These are phyloP conservation scores for Drosophila dives DNA, from an alignment of 2,888 invertebrate species.

Conservation along the genomic window DNA sequence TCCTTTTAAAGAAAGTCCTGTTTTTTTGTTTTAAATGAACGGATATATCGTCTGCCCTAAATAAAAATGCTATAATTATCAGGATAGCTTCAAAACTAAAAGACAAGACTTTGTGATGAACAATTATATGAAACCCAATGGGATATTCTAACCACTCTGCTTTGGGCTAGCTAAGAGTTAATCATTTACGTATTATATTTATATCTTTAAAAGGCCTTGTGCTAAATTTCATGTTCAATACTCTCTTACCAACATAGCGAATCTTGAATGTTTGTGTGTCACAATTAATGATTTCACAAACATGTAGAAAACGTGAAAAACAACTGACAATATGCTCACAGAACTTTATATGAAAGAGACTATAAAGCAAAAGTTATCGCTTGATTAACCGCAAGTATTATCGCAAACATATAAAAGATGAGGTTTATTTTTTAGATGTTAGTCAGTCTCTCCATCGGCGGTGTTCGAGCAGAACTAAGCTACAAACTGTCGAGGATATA, in stretches of 20 bases:
- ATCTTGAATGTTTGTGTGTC: background rate
- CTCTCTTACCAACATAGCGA: conserved; percentile 2
- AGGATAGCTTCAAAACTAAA: background rate
- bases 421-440: background rate
- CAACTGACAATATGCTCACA: background rate
- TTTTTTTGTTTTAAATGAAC: too few species aligned
- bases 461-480: background rate
- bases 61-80: background rate
- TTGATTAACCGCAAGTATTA: conserved; percentile 19
- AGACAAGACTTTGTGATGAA: background rate
- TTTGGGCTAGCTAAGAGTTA: conserved; percentile 3
- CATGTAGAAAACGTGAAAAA: background rate
- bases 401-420: conserved; percentile 35
- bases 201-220: conserved; percentile 20
- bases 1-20: background rate
- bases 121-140: background rate
- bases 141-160: background rate
- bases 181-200: conserved; percentile 26
- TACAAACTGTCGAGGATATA: background rate
- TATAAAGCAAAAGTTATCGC: conserved; percentile 22
- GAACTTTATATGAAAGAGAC: background rate
- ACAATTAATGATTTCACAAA: background rate
- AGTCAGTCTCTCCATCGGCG: conserved; percentile 27
- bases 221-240: conserved; percentile 2
- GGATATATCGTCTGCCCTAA: background rate